These are phyloP conservation scores for Hirundichthys speculiger DNA, from an alignment of 2,113 vertebrate species.

Conservation along the genomic window DNA sequence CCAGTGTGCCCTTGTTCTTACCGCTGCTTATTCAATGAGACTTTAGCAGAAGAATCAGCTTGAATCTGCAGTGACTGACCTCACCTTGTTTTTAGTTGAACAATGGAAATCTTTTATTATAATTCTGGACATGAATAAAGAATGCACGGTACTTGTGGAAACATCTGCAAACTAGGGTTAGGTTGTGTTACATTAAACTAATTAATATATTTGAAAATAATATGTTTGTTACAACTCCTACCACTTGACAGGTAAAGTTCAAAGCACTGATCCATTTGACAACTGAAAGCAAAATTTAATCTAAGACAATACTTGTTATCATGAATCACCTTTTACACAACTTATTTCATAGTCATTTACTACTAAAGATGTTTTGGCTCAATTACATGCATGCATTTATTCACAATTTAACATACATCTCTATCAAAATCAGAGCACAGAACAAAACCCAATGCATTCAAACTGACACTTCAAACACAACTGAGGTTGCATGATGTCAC, in stretches of 20 bases:
- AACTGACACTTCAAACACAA: conserved; percentile 70
- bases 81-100: conserved; percentile 37
- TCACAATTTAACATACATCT: conserved; percentile 54
- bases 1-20: conserved; percentile 49
- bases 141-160: conserved; percentile 62
- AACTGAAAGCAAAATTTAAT: conserved; percentile 37
- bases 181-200: conserved; percentile 57
- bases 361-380: not conserved
- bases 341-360: not conserved
- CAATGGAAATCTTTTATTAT: conserved; percentile 45
- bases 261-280: conserved; percentile 53
- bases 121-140: conserved; percentile 42
- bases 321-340: conserved; percentile 15
- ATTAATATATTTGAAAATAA: conserved; percentile 62
- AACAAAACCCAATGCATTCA: conserved; percentile 70
- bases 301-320: no score
- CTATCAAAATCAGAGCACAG: conserved; percentile 56
- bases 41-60: conserved; percentile 28
- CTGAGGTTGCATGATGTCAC: conserved; percentile 78
- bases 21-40: conserved; percentile 63
- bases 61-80: conserved; percentile 38
- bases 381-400: conserved; percentile 24
- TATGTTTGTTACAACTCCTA: conserved; percentile 23
- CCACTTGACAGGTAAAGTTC: conserved; percentile 29
- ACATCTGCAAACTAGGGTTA: conserved; percentile 43